These are phyloP conservation scores for Lanistes nyassanus DNA, from an alignment of 1,140 invertebrate genomes.

Conservation along the genomic window DNA sequence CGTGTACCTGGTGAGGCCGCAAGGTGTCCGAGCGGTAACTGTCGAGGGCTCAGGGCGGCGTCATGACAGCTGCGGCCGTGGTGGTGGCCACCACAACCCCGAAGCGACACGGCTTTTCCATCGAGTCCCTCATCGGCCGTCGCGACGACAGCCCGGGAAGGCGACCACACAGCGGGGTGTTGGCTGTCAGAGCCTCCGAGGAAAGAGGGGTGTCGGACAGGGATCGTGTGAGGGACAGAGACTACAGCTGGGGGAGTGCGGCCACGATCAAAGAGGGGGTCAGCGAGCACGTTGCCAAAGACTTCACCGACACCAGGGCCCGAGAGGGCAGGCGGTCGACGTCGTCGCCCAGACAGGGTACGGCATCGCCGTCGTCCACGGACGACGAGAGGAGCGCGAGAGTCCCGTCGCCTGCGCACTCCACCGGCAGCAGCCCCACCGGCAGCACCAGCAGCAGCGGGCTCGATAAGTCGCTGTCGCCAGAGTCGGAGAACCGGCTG, in stretches of 20 bases:
- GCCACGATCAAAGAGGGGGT: neutral
- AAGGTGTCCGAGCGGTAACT: neutral
- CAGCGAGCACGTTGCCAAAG: neutral
- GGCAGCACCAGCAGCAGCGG: constrained; percentile 6
- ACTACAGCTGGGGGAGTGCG: neutral
- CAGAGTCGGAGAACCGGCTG: constrained; percentile 37
- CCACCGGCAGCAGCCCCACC: constrained; percentile 1
- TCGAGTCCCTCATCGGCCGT: constrained; percentile 38
- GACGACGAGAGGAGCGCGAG: constrained; percentile 11
- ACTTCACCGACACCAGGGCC: neutral
- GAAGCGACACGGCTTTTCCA: constrained; percentile 41
- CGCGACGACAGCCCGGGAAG: constrained; percentile 20
- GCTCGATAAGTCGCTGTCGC: constrained; percentile 28
- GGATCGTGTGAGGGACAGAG: constrained; percentile 16
- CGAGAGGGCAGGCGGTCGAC: constrained; percentile 14
- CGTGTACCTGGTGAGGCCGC: too few relatives aligned
- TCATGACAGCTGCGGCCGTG: constrained; percentile 27
- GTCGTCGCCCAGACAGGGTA: neutral
- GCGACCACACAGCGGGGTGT: neutral
- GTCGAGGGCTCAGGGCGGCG: neutral
- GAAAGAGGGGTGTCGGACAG: constrained; percentile 1
- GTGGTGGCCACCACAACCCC: constrained; percentile 26
- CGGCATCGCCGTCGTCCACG: constrained; percentile 14
- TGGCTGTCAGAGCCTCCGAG: neutral
- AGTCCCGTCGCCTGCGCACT: constrained; percentile 5